Base-by-base conservation (phyloP, 2,888 invertebrate genomes). In the Stratiomys singularior region DNA sequence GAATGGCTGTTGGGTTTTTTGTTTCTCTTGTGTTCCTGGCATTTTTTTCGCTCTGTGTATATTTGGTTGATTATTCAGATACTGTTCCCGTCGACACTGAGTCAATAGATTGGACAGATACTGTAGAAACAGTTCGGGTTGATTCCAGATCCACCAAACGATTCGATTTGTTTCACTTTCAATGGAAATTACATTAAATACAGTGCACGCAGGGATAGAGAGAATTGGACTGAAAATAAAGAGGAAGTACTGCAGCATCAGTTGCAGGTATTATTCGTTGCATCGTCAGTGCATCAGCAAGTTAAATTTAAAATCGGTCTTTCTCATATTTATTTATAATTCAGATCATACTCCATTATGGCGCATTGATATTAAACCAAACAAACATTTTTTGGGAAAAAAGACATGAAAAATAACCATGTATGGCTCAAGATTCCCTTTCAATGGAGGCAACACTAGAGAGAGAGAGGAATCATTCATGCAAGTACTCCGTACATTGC, bases 101-200 rank as follows among this genome's bases (percentile, higher is more conserved):
- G 21, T 21, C 47, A 69, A 46, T 69, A 21, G 21, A 67, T 44
- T 60, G 25, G 60, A 60, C 13, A 60, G 60, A 9, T 52, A 52
- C 5, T 37, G 37, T 37, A 52, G 52, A 15, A 9, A 52, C 52
- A 5, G 18, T 23, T 21, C 21, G 60, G 23, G 37, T 37, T 37
- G 37, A 37, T 23, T 23, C 18, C 69, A 7, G 23, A 44, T 64
- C 13, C 18, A 25, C 18, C 47, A 47, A 1, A 18, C 25, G 11
- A 23, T 69, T 69, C 66, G 3, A 25, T 18, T 69, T 23, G n/a
- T 23, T 67, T 44, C 47, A 46, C n/a, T 69, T 69, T 69, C 69
- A 46, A 46, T 47, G 46, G n/a, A 69, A 69, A 23, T 69, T 47
- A 21, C 47, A 69, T 69, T 69, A 47, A 46, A 69, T 46, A 69